Base-by-base conservation (phyloP, 2,888 invertebrate species). In the Pardosa pseudoannulata region DNA sequence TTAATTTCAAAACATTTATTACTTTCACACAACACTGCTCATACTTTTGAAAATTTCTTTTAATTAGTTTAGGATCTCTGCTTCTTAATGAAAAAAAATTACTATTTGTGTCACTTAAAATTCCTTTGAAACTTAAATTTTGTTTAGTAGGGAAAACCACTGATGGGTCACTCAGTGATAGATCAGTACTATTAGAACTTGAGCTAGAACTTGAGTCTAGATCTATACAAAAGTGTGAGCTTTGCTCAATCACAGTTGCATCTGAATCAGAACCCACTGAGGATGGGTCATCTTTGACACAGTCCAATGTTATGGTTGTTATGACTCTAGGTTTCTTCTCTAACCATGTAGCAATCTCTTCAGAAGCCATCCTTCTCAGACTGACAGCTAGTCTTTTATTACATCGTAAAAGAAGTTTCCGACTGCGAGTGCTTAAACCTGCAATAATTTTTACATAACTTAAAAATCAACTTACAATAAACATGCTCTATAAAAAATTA, bases 291-390 rank as follows among this genome's bases (percentile, higher is more conserved):
- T 56, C 56, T 23, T 23, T 56, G 19, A 56, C 23, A 16, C 7
- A 23, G 16, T 56, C 56, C 7, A 16, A 1, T 2, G 19, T 19
- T 56, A 56, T 56, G 19, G 56, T 19, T 23, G 23, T 36, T 9
- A 36, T 16, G 5, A 56, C n/a, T 19, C 56, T 56, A 6, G 56
- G 3, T 23, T 23, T 56, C 23, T 56, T 56, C 23, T 19, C 6
- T 6, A 56, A 13, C 83, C 72, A 78, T 9, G 28, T n/a, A n/a
- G 78, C 11, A 13, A 79, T 85, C 56, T 85, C 67, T 9, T 72
- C 67, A 7, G 64, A 1, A 11, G 78, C 16, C 1, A 85, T 39
- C 29, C 62, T 65, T n/a, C 36, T 28, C 3, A 85, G 0, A 0
- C 13, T 0, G 1, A 85, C 73, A 6, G 5, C 16, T 23, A 46